Percentiles rank a stretch among this genome's conserved stretches.
phyloP scores from a whole-genome alignment of 2,888 invertebrate genomes.

The Diplazon laetatorius region DNA sequence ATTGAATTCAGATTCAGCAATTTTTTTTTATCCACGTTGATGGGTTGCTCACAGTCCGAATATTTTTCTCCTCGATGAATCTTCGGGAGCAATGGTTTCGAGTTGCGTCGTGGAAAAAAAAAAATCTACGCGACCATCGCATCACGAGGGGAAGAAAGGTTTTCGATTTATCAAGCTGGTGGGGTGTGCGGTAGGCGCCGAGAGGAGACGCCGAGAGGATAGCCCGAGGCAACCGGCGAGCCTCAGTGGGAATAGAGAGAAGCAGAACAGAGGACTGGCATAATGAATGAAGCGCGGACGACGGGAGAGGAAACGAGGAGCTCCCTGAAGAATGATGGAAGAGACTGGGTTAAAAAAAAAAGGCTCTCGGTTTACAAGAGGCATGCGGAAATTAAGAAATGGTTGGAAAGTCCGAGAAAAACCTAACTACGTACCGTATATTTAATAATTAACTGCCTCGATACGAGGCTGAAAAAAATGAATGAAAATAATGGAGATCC shows the following conservation, averaged over 20 bases:
- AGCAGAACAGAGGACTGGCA: conserved; percentile 21
- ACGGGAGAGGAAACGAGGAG: conserved; percentile 1
- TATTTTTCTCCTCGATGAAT: neutral
- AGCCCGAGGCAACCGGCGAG: conserved; percentile 17
- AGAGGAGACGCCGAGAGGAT: conserved; percentile 8
- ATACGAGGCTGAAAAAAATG: too few relatives aligned
- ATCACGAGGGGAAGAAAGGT: conserved; percentile 1
- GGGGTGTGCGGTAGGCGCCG: conserved; percentile 6
- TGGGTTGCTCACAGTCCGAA: too few relatives aligned
- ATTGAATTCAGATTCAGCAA: neutral
- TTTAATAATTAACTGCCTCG: neutral
- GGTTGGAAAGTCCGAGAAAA: neutral
- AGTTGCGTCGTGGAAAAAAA: neutral
- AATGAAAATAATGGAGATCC: too few relatives aligned
- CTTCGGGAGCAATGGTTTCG: neutral
- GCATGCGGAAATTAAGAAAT: conserved; percentile 17
- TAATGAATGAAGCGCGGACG: conserved; percentile 16
- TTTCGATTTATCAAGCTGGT: conserved; percentile 22
- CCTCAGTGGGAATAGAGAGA: conserved; percentile 9
- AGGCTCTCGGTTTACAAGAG: conserved; percentile 5
- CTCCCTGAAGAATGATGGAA: conserved; percentile 13
- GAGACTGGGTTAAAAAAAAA: conserved; percentile 5
- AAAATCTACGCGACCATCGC: conserved; percentile 13
- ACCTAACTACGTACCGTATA: neutral
- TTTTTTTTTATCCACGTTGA: neutral